Conservation (phyloP, 2,797 vertebrate species). For the Gadopsis marmoratus region DNA sequence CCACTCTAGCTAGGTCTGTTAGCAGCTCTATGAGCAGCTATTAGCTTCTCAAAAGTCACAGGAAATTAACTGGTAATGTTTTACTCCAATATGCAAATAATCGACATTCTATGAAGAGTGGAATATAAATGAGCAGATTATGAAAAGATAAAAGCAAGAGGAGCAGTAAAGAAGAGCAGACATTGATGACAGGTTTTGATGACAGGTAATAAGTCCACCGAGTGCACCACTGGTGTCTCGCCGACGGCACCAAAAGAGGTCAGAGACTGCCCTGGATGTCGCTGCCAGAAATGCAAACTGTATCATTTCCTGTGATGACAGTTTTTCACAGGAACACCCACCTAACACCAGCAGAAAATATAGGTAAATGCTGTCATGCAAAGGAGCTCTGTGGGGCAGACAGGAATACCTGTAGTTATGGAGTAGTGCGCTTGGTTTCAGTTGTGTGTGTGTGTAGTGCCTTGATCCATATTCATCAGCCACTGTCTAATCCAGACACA, state of each 20-base stretch:
- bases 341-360: neutral
- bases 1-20: neutral
- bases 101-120: neutral
- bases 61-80: neutral
- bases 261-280: neutral
- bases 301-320: constrained; percentile 28
- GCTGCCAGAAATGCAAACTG: constrained; percentile 32
- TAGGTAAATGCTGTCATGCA: constrained; percentile 10
- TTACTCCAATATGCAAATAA: neutral
- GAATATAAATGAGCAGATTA: constrained; percentile 3
- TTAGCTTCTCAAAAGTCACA: neutral
- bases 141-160: constrained; percentile 11
- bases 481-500: constrained; percentile 47
- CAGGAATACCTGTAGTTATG: constrained; percentile 30
- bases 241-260: neutral
- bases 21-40: neutral
- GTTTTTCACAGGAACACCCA: constrained; percentile 4
- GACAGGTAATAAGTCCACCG: neutral
- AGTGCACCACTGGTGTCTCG: neutral
- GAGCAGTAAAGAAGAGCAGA: neutral
- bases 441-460: neutral
- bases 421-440: constrained; percentile 24
- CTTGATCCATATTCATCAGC: constrained; percentile 65
- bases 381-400: constrained; percentile 20
- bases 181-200: constrained; percentile 11